Evolutionary conservation across 1,140 invertebrate species (phyloP).

Genomic region (Drosophila gunungcola): DNA sequence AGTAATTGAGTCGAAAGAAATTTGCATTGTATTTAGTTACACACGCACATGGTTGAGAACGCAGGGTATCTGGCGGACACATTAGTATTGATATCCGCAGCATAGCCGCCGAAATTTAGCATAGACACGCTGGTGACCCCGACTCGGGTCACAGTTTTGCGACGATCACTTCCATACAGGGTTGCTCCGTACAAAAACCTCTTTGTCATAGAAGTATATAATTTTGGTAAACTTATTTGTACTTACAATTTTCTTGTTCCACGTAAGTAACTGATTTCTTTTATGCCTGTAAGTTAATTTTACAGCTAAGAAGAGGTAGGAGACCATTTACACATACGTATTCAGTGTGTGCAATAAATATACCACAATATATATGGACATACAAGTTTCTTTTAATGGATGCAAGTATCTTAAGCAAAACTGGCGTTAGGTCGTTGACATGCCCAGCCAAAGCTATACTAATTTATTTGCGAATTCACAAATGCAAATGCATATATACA

Average conservation of each 20-base stretch:
- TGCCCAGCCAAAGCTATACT: background rate
- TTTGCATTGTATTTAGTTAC: slow-evolving; percentile 83
- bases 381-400: too few species aligned
- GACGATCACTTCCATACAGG: background rate
- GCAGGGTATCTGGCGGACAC: slow-evolving; percentile 22
- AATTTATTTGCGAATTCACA: background rate
- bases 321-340: too few species aligned
- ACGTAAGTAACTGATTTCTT: too few species aligned
- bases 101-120: background rate
- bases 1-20: slow-evolving; percentile 71
- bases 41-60: slow-evolving; percentile 62
- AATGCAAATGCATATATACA: slow-evolving; percentile 1
- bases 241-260: too few species aligned
- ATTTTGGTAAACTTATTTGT: too few species aligned
- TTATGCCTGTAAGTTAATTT: too few species aligned
- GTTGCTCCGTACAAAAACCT: background rate
- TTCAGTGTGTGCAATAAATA: too few species aligned
- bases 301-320: too few species aligned
- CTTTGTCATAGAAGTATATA: too few species aligned
- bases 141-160: background rate
- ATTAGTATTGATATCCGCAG: slow-evolving; percentile 40
- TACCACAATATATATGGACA: too few species aligned
- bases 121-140: slow-evolving; percentile 15
- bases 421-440: slow-evolving; percentile 23
- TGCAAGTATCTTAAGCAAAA: background rate